Evolutionary conservation across 2,888 invertebrate genomes (phyloP).

Genomic region (Cataglyphis livida): DNA sequence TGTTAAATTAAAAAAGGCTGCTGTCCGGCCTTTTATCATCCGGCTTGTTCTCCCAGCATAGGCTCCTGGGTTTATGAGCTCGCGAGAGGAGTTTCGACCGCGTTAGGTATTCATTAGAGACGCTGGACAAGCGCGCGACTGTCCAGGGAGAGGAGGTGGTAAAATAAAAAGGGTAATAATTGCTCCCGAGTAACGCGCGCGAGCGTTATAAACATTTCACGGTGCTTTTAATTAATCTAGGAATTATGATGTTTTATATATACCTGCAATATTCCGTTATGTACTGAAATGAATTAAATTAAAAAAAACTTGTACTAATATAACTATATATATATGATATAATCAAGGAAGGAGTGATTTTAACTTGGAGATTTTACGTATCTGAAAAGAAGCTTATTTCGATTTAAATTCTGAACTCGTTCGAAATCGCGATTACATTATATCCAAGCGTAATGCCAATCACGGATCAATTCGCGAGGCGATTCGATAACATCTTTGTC

Average conservation of each 20-base stretch:
- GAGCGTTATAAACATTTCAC: conserved; percentile 69
- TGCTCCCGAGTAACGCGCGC: conserved; percentile 54
- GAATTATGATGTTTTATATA: conserved; percentile 57
- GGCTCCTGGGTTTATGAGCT: conserved; percentile 65
- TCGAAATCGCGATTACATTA: conserved; percentile 1
- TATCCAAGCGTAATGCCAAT: not conserved
- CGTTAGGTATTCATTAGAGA: conserved; percentile 76
- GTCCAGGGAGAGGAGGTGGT: conserved; percentile 51
- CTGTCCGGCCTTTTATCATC: conserved; percentile 65
- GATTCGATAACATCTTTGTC: not conserved
- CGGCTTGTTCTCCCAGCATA: conserved; percentile 28
- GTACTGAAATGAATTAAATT: not conserved
- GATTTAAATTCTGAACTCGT: not conserved
- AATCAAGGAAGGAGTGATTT: not conserved
- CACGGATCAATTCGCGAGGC: not conserved
- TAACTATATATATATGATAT: not conserved
- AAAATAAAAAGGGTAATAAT: conserved; percentile 67
- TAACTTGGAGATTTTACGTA: not conserved
- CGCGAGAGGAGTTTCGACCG: conserved; percentile 67
- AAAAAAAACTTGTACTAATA: not conserved
- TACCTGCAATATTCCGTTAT: not conserved
- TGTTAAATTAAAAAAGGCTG: conserved; percentile 63
- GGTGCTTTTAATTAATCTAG: conserved; percentile 72
- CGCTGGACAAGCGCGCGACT: conserved; percentile 57
- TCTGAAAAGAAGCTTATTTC: not conserved